phyloP scores from a whole-genome alignment of 1,140 invertebrate species.

The Drosophila navojoa region DNA sequence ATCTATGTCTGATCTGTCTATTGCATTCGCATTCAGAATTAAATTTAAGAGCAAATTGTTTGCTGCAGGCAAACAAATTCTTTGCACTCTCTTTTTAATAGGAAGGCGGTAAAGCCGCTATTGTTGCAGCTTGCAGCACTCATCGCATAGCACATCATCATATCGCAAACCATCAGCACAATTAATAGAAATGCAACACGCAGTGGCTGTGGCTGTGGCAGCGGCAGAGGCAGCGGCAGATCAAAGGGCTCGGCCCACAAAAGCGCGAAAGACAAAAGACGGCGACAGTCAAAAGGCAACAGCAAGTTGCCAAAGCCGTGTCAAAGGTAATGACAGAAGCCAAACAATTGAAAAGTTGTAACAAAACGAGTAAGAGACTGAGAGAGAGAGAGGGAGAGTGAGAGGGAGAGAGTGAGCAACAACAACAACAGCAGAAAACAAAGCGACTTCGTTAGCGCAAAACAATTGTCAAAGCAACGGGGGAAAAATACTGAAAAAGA shows the following conservation, averaged over 20 bases:
- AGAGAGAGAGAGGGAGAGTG: slow-evolving; percentile 19
- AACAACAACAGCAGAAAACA: slow-evolving; percentile 41
- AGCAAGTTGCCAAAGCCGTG: slow-evolving; percentile 64
- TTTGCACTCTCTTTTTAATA: slow-evolving; percentile 19
- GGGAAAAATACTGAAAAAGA: slow-evolving; percentile 20
- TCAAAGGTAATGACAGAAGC: slow-evolving; percentile 81
- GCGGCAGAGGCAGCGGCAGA: slow-evolving; percentile 34
- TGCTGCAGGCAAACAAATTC: slow-evolving; percentile 16
- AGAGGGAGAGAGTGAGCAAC: slow-evolving; percentile 21
- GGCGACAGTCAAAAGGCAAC: slow-evolving; percentile 73
- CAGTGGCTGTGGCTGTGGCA: neutral
- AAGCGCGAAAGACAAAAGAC: slow-evolving; percentile 75
- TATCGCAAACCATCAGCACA: slow-evolving; percentile 60
- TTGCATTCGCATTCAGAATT: slow-evolving; percentile 31
- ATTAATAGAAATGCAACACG: slow-evolving; percentile 72
- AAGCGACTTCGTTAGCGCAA: slow-evolving; percentile 64
- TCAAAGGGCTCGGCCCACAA: slow-evolving; percentile 62
- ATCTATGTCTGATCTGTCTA: neutral
- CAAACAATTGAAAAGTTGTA: slow-evolving; percentile 80
- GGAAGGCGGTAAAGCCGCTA: slow-evolving; percentile 12
- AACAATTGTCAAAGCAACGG: slow-evolving; percentile 68
- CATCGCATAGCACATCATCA: slow-evolving; percentile 7
- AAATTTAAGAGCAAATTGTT: slow-evolving; percentile 56
- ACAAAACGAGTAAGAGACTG: slow-evolving; percentile 47
- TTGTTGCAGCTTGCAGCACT: slow-evolving; percentile 55